Conservation (phyloP, 2,797 vertebrate genomes). For the Pantherophis alleghaniensis region DNA sequence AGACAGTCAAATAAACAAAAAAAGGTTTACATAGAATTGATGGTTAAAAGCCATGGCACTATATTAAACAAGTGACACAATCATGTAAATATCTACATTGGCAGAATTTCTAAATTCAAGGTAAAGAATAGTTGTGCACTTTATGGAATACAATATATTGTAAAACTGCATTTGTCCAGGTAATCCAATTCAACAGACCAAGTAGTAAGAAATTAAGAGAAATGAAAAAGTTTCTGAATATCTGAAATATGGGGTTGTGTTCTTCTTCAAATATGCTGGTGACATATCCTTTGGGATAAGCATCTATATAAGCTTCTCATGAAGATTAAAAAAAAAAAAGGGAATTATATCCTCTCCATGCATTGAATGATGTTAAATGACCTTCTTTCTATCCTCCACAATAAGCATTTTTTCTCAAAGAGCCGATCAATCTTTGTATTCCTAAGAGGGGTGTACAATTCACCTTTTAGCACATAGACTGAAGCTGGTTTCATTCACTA, state of each 20-base stretch:
- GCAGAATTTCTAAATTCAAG: neutral
- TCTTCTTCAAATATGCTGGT: neutral
- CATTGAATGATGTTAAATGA: conserved; percentile 27
- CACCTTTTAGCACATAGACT: conserved; percentile 7
- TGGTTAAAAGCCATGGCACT: neutral
- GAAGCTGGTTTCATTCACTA: neutral
- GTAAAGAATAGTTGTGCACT: neutral
- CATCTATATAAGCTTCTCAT: neutral
- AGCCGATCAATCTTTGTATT: conserved; percentile 18
- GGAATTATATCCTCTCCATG: neutral
- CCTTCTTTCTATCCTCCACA: conserved; percentile 35
- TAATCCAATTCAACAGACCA: neutral
- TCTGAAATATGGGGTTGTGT: neutral
- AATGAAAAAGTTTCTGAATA: neutral
- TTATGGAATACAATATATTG: neutral
- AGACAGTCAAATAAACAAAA: neutral
- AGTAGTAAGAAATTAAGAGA: neutral
- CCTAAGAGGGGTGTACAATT: conserved; percentile 46
- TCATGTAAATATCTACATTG: neutral
- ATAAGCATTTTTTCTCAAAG: conserved; percentile 3
- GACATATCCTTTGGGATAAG: neutral
- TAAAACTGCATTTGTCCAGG: neutral
- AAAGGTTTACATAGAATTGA: neutral
- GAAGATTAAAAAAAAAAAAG: neutral
- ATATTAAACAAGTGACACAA: neutral